Conservation (phyloP, 30 jellyfish, hydroid and myxozoan species). For the Cassiopea andromeda region DNA sequence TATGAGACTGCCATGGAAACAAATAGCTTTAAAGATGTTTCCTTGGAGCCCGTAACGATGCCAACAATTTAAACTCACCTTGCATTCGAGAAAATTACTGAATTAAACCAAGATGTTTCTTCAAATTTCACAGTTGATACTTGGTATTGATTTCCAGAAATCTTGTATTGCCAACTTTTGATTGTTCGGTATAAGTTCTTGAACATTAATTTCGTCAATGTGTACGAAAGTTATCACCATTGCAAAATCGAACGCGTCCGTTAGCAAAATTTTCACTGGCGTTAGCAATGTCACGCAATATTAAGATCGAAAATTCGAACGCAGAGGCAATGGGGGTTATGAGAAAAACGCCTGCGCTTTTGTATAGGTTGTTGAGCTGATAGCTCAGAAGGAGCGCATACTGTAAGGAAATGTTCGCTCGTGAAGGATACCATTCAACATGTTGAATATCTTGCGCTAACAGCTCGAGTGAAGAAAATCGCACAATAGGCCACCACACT, state of each 20-base stretch:
- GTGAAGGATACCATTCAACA: too few relatives aligned
- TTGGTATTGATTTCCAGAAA: neutral
- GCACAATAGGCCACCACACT: too few relatives aligned
- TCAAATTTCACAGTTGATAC: neutral
- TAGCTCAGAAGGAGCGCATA: too few relatives aligned
- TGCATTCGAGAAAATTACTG: neutral
- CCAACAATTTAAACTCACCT: slow-evolving; percentile 35
- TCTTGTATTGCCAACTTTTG: neutral
- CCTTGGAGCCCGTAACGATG: slow-evolving; percentile 82
- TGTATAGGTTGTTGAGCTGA: too few relatives aligned
- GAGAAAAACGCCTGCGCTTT: neutral
- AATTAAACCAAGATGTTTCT: neutral
- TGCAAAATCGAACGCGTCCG: neutral
- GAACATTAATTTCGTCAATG: neutral
- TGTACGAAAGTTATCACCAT: neutral
- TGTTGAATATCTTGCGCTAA: too few relatives aligned
- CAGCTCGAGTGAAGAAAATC: too few relatives aligned
- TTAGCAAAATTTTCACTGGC: neutral
- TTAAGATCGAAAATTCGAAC: slow-evolving; percentile 1
- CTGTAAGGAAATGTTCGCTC: too few relatives aligned
- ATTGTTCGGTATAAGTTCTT: neutral
- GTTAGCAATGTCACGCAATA: slow-evolving; percentile 10
- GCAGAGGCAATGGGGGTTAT: neutral
- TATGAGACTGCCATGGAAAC: slow-evolving; percentile 63
- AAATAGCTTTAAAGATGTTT: slow-evolving; percentile 17